phyloP scores from a whole-genome alignment of 2,888 invertebrate species.

The Eupithecia subumbrata region DNA sequence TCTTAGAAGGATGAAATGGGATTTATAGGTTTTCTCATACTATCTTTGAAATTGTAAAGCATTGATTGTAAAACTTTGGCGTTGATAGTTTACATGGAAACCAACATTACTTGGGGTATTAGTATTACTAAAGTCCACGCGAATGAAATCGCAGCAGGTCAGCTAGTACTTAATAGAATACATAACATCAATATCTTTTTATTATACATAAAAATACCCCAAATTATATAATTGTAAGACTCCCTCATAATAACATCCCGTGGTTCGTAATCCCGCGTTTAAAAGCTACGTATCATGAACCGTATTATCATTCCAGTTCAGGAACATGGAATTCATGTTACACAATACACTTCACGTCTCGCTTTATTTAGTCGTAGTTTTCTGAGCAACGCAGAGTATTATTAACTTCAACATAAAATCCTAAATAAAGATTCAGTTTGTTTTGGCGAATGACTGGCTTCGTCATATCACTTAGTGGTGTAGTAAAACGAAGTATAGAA shows the following conservation, averaged over 20 bases:
- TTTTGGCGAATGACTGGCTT: conserved; percentile 51
- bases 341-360: conserved; percentile 52
- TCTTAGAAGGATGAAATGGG: too few relatives aligned
- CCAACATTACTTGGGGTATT: too few relatives aligned
- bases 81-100: too few relatives aligned
- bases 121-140: too few relatives aligned
- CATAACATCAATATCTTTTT: too few relatives aligned
- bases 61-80: too few relatives aligned
- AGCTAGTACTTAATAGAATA: too few relatives aligned
- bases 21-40: too few relatives aligned
- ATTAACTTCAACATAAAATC: conserved; percentile 63
- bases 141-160: too few relatives aligned
- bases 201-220: too few relatives aligned
- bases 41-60: too few relatives aligned
- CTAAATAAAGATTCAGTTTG: conserved; percentile 61
- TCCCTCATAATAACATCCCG: background rate
- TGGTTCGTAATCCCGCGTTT: background rate
- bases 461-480: conserved; percentile 55
- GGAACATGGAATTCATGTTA: conserved; percentile 54
- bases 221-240: background rate
- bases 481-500: conserved; percentile 59
- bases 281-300: conserved; percentile 26
- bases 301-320: conserved; percentile 51
- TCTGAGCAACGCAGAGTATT: conserved; percentile 60
- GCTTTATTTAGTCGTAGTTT: conserved; percentile 58